Evolutionary conservation across 2,797 vertebrate species (phyloP).

Genomic region (Hypotaenidia okinawae): DNA sequence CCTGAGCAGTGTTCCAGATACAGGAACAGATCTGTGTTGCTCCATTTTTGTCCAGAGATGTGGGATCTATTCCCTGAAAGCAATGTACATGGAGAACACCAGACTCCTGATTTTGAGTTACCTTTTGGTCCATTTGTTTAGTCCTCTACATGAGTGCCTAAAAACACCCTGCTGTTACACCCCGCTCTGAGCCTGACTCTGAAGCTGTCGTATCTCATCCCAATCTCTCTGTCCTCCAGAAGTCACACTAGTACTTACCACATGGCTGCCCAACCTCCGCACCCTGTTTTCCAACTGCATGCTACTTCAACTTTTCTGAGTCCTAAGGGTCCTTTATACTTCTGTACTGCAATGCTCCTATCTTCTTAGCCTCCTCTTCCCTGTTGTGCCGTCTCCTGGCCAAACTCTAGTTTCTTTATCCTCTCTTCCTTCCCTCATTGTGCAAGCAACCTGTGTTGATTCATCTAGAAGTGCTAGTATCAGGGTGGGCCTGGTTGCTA

Average conservation of each 20-base stretch:
- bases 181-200: neutral
- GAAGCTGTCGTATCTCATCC: neutral
- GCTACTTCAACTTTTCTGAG: neutral
- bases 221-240: neutral
- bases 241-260: neutral
- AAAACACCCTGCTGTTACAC: rapidly evolving
- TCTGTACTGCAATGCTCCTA: neutral
- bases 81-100: neutral
- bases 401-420: neutral
- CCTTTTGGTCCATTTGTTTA: neutral
- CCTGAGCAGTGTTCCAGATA: neutral
- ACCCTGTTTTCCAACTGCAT: neutral
- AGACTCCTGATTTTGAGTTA: neutral
- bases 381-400: neutral
- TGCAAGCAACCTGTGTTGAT: neutral
- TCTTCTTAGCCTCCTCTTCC: neutral
- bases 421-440: neutral
- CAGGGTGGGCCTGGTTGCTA: neutral
- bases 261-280: neutral
- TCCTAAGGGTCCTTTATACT: neutral
- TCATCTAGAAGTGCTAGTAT: neutral
- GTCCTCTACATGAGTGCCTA: neutral
- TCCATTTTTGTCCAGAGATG: neutral
- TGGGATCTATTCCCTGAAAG: neutral
- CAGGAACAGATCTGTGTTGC: neutral